Conservation (phyloP, 2,888 invertebrate species). For the Stegana nigrithorax region DNA sequence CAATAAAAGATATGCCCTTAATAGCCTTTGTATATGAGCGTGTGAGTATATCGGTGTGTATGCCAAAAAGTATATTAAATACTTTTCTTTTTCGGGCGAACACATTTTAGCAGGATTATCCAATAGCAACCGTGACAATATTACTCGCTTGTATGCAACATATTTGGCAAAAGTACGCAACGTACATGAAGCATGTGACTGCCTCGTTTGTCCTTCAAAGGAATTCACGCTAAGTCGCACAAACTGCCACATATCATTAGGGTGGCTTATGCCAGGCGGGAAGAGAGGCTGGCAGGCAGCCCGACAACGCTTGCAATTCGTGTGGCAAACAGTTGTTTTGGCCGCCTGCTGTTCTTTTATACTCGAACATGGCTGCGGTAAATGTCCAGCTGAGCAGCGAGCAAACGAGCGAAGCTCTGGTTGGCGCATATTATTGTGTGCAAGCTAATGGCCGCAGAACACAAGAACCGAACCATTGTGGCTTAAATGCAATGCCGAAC, state of each 20-base stretch:
- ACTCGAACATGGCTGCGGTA: conserved; percentile 13
- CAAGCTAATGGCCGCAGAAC: not conserved
- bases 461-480: no score
- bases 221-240: not conserved
- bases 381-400: not conserved
- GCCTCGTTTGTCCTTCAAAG: not conserved
- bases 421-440: not conserved
- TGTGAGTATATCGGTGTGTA: no score
- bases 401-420: not conserved
- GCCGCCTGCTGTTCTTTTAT: not conserved
- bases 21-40: no score
- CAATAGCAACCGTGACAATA: conserved; percentile 45
- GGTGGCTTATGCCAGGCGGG: not conserved
- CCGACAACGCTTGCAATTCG: not conserved
- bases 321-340: not conserved
- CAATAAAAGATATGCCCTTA: no score
- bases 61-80: conserved; percentile 26
- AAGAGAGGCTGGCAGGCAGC: not conserved
- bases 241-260: not conserved
- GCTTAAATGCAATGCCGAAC: not conserved
- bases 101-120: conserved; percentile 43
- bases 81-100: not conserved
- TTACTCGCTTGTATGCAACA: not conserved
- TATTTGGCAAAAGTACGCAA: not conserved
- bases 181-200: not conserved